Percentiles rank a stretch among this genome's conserved stretches.
Evolutionary conservation across 2,888 invertebrate species (phyloP).

Genomic region (Limenitis camilla): DNA sequence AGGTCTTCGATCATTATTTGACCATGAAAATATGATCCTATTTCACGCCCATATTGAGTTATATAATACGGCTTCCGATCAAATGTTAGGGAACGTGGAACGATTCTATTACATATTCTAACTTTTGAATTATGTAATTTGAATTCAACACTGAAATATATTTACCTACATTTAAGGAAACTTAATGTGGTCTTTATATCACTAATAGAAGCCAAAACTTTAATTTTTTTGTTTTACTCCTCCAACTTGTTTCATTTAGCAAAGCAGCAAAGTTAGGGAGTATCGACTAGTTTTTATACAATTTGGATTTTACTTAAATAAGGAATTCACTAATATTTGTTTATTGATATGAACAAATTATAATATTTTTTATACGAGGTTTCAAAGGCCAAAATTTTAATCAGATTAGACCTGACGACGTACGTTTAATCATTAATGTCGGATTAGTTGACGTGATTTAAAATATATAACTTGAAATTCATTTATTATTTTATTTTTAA

Average conservation of each 20-base stretch:
- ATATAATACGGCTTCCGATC: conserved; percentile 39
- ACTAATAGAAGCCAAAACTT: too few species aligned
- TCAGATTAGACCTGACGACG: conserved; percentile 40
- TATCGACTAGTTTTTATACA: too few species aligned
- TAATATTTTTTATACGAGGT: conserved; percentile 11
- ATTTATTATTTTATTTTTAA: too few species aligned
- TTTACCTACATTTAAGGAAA: too few species aligned
- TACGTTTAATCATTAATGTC: conserved; percentile 40
- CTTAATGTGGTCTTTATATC: too few species aligned
- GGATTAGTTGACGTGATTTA: conserved; percentile 15
- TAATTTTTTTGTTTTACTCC: too few species aligned
- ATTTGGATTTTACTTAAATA: too few species aligned
- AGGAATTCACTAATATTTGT: conserved; percentile 1
- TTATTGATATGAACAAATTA: neutral
- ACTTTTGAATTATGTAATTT: neutral
- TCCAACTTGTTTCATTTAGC: too few species aligned
- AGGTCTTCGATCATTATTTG: conserved; percentile 49
- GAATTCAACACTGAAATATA: too few species aligned
- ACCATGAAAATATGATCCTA: conserved; percentile 49
- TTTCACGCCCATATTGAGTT: conserved; percentile 39
- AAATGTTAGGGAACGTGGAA: conserved; percentile 13
- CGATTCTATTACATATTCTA: neutral
- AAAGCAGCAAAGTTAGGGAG: too few species aligned
- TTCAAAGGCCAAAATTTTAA: conserved; percentile 36
- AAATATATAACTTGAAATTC: neutral